Conservation (phyloP, 2,797 vertebrate species). For the Takifugu rubripes region DNA sequence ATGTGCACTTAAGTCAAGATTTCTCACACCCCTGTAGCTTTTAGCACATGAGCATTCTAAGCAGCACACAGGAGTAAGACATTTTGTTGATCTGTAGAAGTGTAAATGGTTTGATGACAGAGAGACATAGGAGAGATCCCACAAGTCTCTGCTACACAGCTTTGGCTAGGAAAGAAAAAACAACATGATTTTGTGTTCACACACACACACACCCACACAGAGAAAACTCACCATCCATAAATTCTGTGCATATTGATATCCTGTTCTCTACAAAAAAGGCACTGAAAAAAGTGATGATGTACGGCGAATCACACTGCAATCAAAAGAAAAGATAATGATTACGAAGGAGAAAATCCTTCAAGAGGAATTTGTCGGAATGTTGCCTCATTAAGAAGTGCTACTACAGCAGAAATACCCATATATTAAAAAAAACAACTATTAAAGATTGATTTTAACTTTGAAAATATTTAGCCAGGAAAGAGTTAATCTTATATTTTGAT, state of each 20-base stretch:
- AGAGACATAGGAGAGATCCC: conserved; percentile 33
- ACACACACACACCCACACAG: neutral
- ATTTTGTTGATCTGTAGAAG: conserved; percentile 59
- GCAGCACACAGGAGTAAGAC: conserved; percentile 51
- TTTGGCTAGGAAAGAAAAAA: conserved; percentile 16
- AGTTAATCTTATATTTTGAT: no score
- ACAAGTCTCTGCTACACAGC: conserved; percentile 22
- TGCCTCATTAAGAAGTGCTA: no score
- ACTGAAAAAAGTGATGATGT: conserved; percentile 99
- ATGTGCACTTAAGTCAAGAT: conserved; percentile 60
- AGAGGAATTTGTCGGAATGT: no score
- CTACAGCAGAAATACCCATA: no score
- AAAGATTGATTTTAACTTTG: no score
- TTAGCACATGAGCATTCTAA: conserved; percentile 65
- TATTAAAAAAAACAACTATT: no score
- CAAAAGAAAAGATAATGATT: conserved; percentile 24
- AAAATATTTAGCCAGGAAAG: no score
- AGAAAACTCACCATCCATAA: conserved; percentile 94
- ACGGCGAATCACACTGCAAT: conserved; percentile 94
- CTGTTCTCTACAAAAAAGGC: conserved; percentile 99
- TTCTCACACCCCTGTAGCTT: conserved; percentile 74
- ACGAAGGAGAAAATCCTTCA: neutral
- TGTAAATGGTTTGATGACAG: conserved; percentile 67
- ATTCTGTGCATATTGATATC: conserved; percentile 98
- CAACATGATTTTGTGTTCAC: neutral